These are phyloP conservation scores for Hemicentrotus pulcherrimus DNA, from an alignment of 35 echinoderm and acorn worm species.

Conservation along the genomic window DNA sequence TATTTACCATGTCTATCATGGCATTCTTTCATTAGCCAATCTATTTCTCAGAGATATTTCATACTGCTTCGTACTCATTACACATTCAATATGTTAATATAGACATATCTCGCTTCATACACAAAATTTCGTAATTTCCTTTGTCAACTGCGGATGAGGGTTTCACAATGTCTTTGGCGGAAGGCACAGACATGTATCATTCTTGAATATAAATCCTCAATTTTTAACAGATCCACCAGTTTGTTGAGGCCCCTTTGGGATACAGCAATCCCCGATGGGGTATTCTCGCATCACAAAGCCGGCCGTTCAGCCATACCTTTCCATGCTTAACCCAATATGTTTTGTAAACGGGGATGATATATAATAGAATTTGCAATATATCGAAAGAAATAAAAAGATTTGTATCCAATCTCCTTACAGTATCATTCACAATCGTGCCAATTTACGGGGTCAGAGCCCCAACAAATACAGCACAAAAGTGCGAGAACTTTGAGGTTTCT, in stretches of 20 bases:
- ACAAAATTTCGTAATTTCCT: no score
- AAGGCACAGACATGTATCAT: no score
- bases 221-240: no score
- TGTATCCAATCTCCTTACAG: neutral
- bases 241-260: neutral
- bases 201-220: no score
- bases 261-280: neutral
- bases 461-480: neutral
- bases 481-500: neutral
- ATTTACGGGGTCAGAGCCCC: neutral
- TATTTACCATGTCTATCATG: no score
- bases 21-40: no score
- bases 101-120: no score
- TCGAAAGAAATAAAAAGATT: neutral
- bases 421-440: conserved; percentile 3
- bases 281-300: neutral
- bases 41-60: no score
- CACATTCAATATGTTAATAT: no score
- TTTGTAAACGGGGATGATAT: neutral
- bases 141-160: no score
- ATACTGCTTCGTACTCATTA: no score
- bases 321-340: neutral
- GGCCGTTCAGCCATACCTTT: neutral
- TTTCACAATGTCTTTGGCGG: no score
- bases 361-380: neutral